Conservation (phyloP, 2,888 invertebrate genomes). For the Philhelius pedissequus region DNA sequence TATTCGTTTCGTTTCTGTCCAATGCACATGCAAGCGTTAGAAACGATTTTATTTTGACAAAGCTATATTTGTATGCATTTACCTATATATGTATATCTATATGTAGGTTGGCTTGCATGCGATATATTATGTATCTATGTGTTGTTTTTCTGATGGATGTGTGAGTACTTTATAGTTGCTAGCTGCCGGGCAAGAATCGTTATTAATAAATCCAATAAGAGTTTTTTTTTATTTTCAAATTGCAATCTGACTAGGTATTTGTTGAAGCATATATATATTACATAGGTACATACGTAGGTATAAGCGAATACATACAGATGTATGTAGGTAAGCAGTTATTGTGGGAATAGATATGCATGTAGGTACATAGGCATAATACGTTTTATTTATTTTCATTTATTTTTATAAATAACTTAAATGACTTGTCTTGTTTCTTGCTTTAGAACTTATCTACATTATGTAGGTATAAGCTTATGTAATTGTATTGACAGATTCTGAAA, state of each 20-base stretch:
- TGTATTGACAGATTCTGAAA: constrained; percentile 17
- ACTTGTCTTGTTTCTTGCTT: neutral
- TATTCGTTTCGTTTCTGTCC: constrained; percentile 24
- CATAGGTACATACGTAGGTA: neutral
- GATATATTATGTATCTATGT: neutral
- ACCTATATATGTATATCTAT: neutral
- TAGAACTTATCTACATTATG: neutral
- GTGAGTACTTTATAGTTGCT: constrained; percentile 38
- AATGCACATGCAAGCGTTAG: constrained; percentile 61
- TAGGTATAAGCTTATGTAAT: too few species aligned
- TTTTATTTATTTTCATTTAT: neutral
- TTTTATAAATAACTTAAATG: constrained; percentile 31
- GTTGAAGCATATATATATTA: neutral
- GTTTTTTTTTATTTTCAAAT: constrained; percentile 15
- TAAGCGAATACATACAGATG: neutral
- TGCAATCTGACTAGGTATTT: constrained; percentile 24
- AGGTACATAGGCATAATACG: neutral
- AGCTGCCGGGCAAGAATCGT: constrained; percentile 45
- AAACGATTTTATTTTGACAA: constrained; percentile 5
- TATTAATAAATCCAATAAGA: constrained; percentile 63
- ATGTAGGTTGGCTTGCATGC: too few species aligned
- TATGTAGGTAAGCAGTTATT: neutral
- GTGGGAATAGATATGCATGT: neutral
- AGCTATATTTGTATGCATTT: neutral
- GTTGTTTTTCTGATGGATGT: constrained; percentile 3